A percentile compares a stretch with the other conserved stretches of the same genome.
Conservation (phyloP, 2,797 vertebrate genomes). For the Taeniopygia guttata region DNA sequence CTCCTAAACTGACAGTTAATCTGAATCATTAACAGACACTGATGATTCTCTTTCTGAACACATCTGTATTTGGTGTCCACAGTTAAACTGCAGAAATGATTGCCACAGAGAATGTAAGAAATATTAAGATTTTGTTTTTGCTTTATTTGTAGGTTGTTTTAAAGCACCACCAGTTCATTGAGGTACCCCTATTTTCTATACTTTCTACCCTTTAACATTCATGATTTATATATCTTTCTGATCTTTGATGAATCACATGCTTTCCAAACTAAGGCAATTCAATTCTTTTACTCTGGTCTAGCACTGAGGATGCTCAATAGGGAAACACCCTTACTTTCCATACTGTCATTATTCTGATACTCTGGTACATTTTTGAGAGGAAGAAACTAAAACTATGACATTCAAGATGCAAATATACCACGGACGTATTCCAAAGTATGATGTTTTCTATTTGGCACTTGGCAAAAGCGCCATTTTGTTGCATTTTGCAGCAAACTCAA, state of each 20-base stretch:
- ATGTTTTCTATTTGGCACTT: accelerated
- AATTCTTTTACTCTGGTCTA: background rate
- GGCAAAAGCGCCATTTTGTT: background rate
- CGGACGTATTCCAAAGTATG: background rate
- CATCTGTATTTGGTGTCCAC: background rate
- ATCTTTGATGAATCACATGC: background rate
- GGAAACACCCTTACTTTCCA: background rate
- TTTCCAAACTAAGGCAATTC: background rate
- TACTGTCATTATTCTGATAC: background rate
- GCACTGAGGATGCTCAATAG: background rate
- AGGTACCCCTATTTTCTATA: background rate
- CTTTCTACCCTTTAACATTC: background rate
- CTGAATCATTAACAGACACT: background rate
- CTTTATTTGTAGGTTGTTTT: background rate
- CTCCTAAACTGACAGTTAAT: background rate
- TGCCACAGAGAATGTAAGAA: background rate
- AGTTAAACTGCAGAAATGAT: background rate
- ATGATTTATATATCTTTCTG: background rate
- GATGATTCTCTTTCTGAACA: background rate
- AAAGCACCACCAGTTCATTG: background rate
- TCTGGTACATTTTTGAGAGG: background rate
- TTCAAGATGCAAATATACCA: background rate
- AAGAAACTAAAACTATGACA: background rate
- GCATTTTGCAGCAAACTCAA: background rate
- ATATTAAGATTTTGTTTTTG: background rate